Base-by-base conservation (phyloP, 2,113 vertebrate species). In the Coturnix japonica region DNA sequence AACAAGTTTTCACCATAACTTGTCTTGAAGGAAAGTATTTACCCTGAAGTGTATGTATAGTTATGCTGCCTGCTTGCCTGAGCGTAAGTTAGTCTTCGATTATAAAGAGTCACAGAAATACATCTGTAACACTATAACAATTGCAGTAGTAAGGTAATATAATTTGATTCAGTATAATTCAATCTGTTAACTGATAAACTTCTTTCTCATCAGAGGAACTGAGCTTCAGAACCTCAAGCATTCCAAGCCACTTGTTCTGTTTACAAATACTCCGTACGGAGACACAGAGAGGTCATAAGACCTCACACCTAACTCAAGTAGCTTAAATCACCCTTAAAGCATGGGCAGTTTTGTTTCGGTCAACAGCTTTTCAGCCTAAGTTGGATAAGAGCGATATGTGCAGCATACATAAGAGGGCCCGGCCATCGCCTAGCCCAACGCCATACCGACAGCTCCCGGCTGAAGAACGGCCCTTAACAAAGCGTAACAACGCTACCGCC, bases 341-440 rank as follows among this genome's bases (percentile, higher is more conserved):
- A 18, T 5, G 0, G 0, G 1, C 2, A 41, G 30, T 33, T 46
- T 2, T 5, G 14, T 9, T 64, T 11, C 53, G 6, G 59, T 66
- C 25, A 1, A 14, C 8, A 0, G 2, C 33, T 49, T 51, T 26
- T 11, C 16, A 69, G 4, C 13, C 3, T 1, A 16, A 21, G 0
- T 12, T 0, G 30, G 7, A 17, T 16, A 43, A 46, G 16, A 25
- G 11, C 71, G 56, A 3, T 13, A 17, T 0, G 23, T 8, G 7
- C 0, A 23, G 11, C 5, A 6, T 6, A 25, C 1, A 11, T 26
- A 9, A 31, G 41, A 28, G 17, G 71, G 5, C 17, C 54, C 1
- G 30, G 41, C 22, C 0, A 3, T 49, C 71, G 2, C 8, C 2
- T 9, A 9, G 21, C 28, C 1, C 2, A 1, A 25, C 18, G 19